A percentile compares a stretch with the other conserved stretches of the same genome.
Conservation (phyloP, 2,888 invertebrate species). For the Cinara cedri region DNA sequence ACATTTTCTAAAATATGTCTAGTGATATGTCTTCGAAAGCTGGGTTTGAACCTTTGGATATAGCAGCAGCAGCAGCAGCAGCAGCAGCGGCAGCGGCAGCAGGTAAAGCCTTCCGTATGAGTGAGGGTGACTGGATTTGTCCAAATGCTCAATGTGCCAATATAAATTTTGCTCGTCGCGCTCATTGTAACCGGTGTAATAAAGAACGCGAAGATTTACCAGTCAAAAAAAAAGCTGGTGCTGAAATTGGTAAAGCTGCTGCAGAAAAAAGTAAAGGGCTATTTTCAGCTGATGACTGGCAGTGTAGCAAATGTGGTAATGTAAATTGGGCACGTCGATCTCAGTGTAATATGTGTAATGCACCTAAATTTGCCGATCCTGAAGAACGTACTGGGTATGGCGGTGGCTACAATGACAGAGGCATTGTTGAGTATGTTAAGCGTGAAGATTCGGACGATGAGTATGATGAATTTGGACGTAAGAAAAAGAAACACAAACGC, state of each 20-base stretch:
- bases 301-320: slow-evolving; percentile 99
- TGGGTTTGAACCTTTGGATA: slow-evolving; percentile 35
- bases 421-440: slow-evolving; percentile 93
- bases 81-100: slow-evolving; percentile 29
- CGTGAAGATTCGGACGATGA: slow-evolving; percentile 88
- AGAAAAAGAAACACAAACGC: slow-evolving; percentile 63
- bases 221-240: slow-evolving; percentile 83
- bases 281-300: slow-evolving; percentile 98
- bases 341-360: slow-evolving; percentile 98
- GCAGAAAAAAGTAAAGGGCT: slow-evolving; percentile 98
- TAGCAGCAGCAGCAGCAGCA: background rate
- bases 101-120: slow-evolving; percentile 60
- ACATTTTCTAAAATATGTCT: slow-evolving; percentile 12
- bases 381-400: slow-evolving; percentile 81
- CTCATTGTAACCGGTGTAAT: slow-evolving; percentile 90
- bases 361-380: slow-evolving; percentile 94
- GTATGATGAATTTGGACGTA: slow-evolving; percentile 81
- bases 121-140: slow-evolving; percentile 72
- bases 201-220: slow-evolving; percentile 69
- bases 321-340: slow-evolving; percentile 97
- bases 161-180: slow-evolving; percentile 90
- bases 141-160: slow-evolving; percentile 79
- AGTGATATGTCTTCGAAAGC: slow-evolving; percentile 33
- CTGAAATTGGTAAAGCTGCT: slow-evolving; percentile 96
- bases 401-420: slow-evolving; percentile 94